Evolutionary conservation across 2,797 vertebrate genomes (phyloP), one percentile per base, ranked within the genome.

Genomic region (Poeciliopsis turneri): DNA sequence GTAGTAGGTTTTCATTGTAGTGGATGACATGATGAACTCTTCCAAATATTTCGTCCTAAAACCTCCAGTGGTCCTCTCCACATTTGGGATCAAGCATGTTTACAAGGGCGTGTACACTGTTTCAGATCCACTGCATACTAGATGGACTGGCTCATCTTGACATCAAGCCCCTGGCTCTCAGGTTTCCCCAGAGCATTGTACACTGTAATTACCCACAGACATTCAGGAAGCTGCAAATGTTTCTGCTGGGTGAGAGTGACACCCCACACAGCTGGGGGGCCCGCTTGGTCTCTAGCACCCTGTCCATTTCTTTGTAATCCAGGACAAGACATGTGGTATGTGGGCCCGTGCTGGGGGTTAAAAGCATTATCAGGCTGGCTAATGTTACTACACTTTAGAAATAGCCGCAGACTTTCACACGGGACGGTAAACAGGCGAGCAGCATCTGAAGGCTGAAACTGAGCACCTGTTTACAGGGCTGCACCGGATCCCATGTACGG

Each of bases 351-450:
- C 78, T 86, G 75, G 83, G 88, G 33, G 87, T 80, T 81, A 75
- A 80, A 83, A 75, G 83, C 83, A 88, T 89, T 90, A 93, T 93
- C 89, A 77, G 85, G 51, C 72, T 64, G 81, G 91, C 76, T 95
- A 88, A 90, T 86, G 90, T 95, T 95, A 88, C 90, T 78, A 79
- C 81, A 72, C 84, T 87, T 87, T 92, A 79, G 87, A 94, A 95
- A 94, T 92, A 93, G 91, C 82, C n/a, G 55, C 53, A 79, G 77
- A 82, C 83, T 86, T 85, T 86, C 76, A 81, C 74, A 66, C 71
- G 36, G 82, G 80, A 82, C 61, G 72, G 84, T 83, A 84, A 91
- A 88, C 66, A 81, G 83, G 78, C 45, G 77, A 73, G 55, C 30
- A 11, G 76, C 12, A n/a, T 87, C 87, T 80, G 47, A 78, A 89